Evolutionary conservation across 2,113 vertebrate genomes (phyloP).

Genomic region (Erythrolamprus reginae): DNA sequence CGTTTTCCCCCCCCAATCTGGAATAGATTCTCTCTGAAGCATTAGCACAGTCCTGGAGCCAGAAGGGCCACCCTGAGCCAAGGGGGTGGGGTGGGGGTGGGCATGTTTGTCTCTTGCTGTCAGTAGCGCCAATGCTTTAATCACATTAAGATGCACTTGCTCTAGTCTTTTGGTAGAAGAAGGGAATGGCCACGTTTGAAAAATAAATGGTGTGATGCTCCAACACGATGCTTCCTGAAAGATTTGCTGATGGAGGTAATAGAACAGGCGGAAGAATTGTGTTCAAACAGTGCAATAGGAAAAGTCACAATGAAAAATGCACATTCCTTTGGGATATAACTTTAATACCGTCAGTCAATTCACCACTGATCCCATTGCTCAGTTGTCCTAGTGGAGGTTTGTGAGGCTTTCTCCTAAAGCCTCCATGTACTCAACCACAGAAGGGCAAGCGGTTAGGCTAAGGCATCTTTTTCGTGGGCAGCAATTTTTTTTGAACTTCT

Average conservation of each 20-base stretch:
- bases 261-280: conserved; percentile 6
- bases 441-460: neutral
- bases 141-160: conserved; percentile 64
- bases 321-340: neutral
- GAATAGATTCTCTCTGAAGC: conserved; percentile 38
- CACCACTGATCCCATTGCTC: neutral
- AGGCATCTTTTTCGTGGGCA: neutral
- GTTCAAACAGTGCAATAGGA: conserved; percentile 33
- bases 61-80: conserved; percentile 44
- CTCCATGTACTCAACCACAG: neutral
- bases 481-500: neutral
- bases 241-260: neutral
- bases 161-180: conserved; percentile 51
- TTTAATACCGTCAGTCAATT: neutral
- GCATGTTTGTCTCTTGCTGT: conserved; percentile 57
- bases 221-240: conserved; percentile 3
- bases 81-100: conserved; percentile 50
- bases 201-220: conserved; percentile 16
- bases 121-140: conserved; percentile 64
- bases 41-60: conserved; percentile 38
- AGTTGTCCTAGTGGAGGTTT: neutral
- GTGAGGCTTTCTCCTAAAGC: neutral
- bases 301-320: conserved; percentile 1
- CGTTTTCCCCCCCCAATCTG: conserved; percentile 14
- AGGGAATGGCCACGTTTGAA: conserved; percentile 35